Conservation (phyloP, 1,140 invertebrate genomes). For the Ericerus pela region DNA sequence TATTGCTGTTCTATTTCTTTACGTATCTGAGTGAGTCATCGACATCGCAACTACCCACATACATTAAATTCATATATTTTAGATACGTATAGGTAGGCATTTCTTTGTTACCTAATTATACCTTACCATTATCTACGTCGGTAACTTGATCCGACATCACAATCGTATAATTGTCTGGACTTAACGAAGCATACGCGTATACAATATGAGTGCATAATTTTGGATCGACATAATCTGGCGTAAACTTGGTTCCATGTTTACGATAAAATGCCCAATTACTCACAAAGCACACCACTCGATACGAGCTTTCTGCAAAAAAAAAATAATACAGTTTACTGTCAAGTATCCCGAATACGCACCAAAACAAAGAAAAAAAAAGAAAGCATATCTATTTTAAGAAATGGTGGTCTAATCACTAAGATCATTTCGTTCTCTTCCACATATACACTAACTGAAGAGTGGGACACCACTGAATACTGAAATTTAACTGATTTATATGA, state of each 20-base stretch:
- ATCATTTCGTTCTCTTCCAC: background rate
- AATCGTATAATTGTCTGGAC: constrained; percentile 54
- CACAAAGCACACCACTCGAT: constrained; percentile 65
- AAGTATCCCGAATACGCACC: background rate
- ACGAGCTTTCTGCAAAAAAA: constrained; percentile 23
- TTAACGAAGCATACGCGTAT: constrained; percentile 76
- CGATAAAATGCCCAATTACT: constrained; percentile 79
- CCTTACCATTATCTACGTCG: constrained; percentile 68
- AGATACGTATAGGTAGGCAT: too few species aligned
- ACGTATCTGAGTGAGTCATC: too few species aligned
- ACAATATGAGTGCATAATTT: constrained; percentile 71
- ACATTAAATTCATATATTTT: too few species aligned
- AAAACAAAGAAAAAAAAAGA: background rate
- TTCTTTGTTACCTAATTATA: background rate
- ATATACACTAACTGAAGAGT: background rate
- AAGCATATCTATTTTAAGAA: background rate
- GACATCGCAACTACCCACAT: too few species aligned
- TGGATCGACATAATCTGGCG: constrained; percentile 66
- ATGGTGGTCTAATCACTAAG: background rate
- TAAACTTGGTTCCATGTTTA: constrained; percentile 63
- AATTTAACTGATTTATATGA: background rate
- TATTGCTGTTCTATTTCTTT: too few species aligned
- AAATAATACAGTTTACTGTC: background rate
- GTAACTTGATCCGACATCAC: constrained; percentile 69
- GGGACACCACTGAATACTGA: background rate